Evolutionary conservation across 2,113 vertebrate genomes (phyloP), one percentile per base, ranked within the genome.

Genomic region (Tretioscincus oriximinensis): DNA sequence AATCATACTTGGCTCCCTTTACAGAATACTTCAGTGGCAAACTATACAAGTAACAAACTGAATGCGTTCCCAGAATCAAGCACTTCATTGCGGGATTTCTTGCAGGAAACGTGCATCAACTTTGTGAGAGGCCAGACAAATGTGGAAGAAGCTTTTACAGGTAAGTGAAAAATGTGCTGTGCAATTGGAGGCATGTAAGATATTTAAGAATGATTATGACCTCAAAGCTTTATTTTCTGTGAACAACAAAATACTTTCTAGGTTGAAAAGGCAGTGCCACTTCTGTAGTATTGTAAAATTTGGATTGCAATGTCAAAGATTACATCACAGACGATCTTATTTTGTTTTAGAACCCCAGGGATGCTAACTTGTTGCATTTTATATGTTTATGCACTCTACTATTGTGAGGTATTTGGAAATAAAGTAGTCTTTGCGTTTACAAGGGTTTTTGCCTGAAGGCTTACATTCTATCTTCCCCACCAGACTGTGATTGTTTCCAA

Each of bases 81-180:
- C 0, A 87, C 2, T 11, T 67, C 87, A n/a, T 47, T 94, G n/a
- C 90, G 70, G 85, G 81, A 91, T 45, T 96, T 95, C 90, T 92
- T 96, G 79, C 90, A 94, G 84, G 91, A 86, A 81, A 94, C 93
- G 51, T 96, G 95, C 0, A 81, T 94, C 7, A 75, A 81, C 73
- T 85, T 94, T 5, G 41, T 96, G 78, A 58, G 10, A 65, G 74
- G 88, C 22, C 0, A 10, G 77, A 9, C 58, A 8, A 1, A 14
- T 35, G 11, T 0, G 2, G 49, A 86, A 14, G 0, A 83, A 85
- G 82, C 28, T 0, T n/a, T 74, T 85, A 86, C 4, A 1, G 28
- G 74, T 71, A 72, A 9, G 88, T 73, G 4, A 9, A 29, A 76
- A 16, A 7, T 20, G 1, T 8, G 9, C 29, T 76, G 45, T n/a